Base-by-base conservation (phyloP, 2,797 vertebrate species). In the Sebastes elongatus region DNA sequence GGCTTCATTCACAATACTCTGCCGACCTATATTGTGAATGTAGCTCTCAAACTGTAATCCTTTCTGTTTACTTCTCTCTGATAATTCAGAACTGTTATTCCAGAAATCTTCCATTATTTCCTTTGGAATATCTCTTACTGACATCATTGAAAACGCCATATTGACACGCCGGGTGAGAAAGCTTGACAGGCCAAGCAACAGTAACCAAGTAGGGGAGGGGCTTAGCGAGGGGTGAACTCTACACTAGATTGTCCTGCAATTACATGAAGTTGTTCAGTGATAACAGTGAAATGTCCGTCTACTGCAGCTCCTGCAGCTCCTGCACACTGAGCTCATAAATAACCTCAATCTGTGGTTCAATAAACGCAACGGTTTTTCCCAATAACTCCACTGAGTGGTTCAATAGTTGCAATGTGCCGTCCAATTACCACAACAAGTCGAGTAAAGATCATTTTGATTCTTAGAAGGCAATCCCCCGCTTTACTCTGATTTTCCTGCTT, bases 261-360 rank as follows among this genome's bases (percentile, higher is more conserved):
- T 20, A 52, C 49, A 52, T 52, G 49, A 52, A 52, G 14, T 52
- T 52, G 9, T 20, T 4, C 49, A 3, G 16, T 14, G 57, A 64
- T 28, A 57, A 62, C 18, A 53, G 32, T 49, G 42, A 80, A 2
- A 20, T 16, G 9, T 68, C 18, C 5, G 55, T 22, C 18, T 20
- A 23, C 14, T 2, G 7, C 18, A 38, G 49, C 38, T 32, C 9
- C 22, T 57, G 4, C 59, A 70, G 67, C 71, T 46, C 42, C 6
- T 35, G 53, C 16, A 35, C 52, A 60, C 73, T 35, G 59, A 68
- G 14, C 55, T 71, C 49, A 61, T 64, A 49, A 71, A 73, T 10
- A 5, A 71, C 14, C 49, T 18, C 52, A 80, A 71, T 46, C 33
- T 32, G 33, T 55, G 32, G 52, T 69, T 79, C 80, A 72, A 81